Evolutionary conservation across 2,797 vertebrate species (phyloP).

Genomic region (Propithecus perrieri): DNA sequence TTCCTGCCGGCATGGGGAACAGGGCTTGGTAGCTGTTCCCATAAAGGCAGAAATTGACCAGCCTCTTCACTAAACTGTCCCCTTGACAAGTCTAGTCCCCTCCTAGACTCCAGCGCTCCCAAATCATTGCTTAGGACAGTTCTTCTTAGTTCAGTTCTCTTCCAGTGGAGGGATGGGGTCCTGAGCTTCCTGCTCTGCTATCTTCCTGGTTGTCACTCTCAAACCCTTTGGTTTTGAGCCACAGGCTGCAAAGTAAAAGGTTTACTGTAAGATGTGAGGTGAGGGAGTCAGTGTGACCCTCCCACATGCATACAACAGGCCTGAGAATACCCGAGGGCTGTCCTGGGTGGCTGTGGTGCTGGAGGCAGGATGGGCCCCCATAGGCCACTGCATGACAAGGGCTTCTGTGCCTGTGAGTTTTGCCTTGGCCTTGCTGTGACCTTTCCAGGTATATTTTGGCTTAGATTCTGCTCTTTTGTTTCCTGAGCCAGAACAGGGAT

Average conservation of each 20-base stretch:
- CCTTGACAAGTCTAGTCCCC: background rate
- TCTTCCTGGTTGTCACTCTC: background rate
- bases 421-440: background rate
- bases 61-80: background rate
- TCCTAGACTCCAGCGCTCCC: background rate
- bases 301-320: background rate
- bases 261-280: background rate
- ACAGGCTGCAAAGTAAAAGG: background rate
- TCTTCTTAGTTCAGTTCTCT: background rate
- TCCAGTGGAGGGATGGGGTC: background rate
- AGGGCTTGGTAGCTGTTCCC: background rate
- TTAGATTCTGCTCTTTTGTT: background rate
- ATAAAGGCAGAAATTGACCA: background rate
- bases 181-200: background rate
- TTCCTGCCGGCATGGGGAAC: background rate
- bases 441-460: background rate
- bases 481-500: background rate
- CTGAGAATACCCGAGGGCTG: background rate
- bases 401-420: background rate
- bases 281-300: background rate
- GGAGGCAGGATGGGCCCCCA: background rate
- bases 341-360: background rate
- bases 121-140: background rate
- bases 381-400: background rate
- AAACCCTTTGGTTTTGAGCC: background rate